A percentile compares a stretch with the other conserved stretches of the same genome.
Evolutionary conservation across 2,888 invertebrate species (phyloP).

Genomic region (Drosophila basisetae): DNA sequence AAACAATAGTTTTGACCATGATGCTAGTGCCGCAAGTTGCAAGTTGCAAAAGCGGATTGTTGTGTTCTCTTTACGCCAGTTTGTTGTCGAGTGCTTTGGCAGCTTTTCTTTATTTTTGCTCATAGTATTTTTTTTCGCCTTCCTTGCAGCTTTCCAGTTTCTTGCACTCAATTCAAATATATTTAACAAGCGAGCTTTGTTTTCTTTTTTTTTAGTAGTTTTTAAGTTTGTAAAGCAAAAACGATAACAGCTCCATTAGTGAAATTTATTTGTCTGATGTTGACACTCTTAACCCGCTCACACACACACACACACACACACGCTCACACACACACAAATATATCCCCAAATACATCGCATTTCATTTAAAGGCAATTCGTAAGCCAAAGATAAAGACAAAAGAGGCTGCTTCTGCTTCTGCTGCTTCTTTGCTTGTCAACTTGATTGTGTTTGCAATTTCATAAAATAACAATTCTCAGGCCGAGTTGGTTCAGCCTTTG

Average conservation of each 20-base stretch:
- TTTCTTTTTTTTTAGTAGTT: slow-evolving; percentile 29
- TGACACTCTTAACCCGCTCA: slow-evolving; percentile 9
- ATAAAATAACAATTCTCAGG: slow-evolving; percentile 75
- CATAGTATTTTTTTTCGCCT: background rate
- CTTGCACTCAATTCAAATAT: slow-evolving; percentile 73
- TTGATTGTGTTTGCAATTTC: slow-evolving; percentile 81
- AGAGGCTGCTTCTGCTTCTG: slow-evolving; percentile 16
- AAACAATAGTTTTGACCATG: slow-evolving; percentile 67
- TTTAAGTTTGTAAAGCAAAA: slow-evolving; percentile 44
- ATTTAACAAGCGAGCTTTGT: slow-evolving; percentile 63
- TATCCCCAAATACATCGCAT: background rate
- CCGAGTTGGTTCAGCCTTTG: slow-evolving; percentile 8
- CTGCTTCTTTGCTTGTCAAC: slow-evolving; percentile 57
- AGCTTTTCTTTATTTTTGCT: slow-evolving; percentile 26
- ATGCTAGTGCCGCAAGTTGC: slow-evolving; percentile 43
- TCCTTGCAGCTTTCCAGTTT: slow-evolving; percentile 50
- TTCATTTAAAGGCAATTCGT: slow-evolving; percentile 1
- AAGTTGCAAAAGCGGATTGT: slow-evolving; percentile 65
- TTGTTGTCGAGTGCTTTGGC: slow-evolving; percentile 68
- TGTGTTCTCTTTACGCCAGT: slow-evolving; percentile 51
- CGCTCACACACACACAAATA: background rate
- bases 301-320: background rate
- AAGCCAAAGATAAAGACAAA: slow-evolving; percentile 39
- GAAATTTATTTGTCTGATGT: slow-evolving; percentile 77
- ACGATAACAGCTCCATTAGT: slow-evolving; percentile 80